Base-by-base conservation (phyloP, 2,888 invertebrate species). In the Fabriciana adippe region DNA sequence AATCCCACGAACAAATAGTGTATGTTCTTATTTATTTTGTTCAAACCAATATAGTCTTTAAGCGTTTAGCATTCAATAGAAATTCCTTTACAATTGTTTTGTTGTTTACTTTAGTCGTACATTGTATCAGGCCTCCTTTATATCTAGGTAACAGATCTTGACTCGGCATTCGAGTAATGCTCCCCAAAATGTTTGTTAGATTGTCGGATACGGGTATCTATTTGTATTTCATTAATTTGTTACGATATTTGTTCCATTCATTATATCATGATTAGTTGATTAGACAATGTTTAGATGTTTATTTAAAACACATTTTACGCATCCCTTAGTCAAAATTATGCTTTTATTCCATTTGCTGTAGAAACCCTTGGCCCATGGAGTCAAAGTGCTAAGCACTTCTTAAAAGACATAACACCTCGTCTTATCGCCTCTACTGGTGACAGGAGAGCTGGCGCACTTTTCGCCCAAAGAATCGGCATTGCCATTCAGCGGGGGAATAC, bases 1-100 rank as follows among this genome's bases (percentile, higher is more conserved):
- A 89, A 90, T 88, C 83, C 84, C 87, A 85, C 79, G 84, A 83
- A 87, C 85, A 85, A 86, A 85, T 82, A 81, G 80, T 79, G 70
- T 60, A 48, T 59, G 61, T 62, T 60, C 57, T 69, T 55, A 69
- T 13, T 61, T 35, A 16, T 35, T 60, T 47, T 31, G 3, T 54
- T 47, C 21, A 68, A 26, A 45, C 50, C 0, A 67, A 59, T 61
- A 55, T 59, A 31, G 35, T 31, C 64, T 64, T 54, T 68, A 64
- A 51, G 11, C 2, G 11, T n/a, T 35, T 14, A 0, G 13, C 11
- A 0, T 64, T 54, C 21, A 63, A 31, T 54, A 6, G 26, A 59
- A 11, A 31, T 51, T 70, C 56, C 54, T 31, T 0, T 31, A 18
- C 14, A 66, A 50, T 56, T 13, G 45, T 35, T 54, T 13, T 47